Conservation (phyloP, 2,888 invertebrate species). For the Girardia tigrina region DNA sequence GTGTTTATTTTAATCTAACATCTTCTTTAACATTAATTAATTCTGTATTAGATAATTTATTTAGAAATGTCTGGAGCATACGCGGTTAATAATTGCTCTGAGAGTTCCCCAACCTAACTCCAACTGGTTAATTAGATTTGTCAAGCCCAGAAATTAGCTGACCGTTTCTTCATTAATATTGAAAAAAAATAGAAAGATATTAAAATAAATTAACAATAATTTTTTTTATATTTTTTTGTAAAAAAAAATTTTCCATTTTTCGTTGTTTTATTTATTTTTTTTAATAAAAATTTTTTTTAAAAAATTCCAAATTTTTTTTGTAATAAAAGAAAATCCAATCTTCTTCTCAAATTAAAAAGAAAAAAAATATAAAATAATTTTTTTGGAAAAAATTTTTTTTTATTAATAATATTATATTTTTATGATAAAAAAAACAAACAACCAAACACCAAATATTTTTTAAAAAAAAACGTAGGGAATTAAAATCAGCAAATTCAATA, state of each 20-base stretch:
- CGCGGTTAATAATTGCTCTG: slow-evolving; percentile 18
- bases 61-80: slow-evolving; percentile 13
- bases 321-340: too few relatives aligned
- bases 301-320: too few relatives aligned
- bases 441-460: too few relatives aligned
- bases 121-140: slow-evolving; percentile 18
- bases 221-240: neutral
- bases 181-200: neutral
- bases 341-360: neutral
- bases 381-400: neutral
- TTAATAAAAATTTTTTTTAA: neutral
- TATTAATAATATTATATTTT: too few relatives aligned
- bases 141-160: slow-evolving; percentile 23
- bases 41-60: slow-evolving; percentile 7
- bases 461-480: too few relatives aligned
- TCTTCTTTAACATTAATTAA: slow-evolving; percentile 19
- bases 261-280: neutral
- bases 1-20: slow-evolving; percentile 11
- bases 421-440: too few relatives aligned
- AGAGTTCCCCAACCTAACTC: slow-evolving; percentile 14
- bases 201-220: neutral
- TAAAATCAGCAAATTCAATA: neutral
- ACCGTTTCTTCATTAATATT: neutral
- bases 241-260: neutral
- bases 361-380: neutral